phyloP scores from a whole-genome alignment of 2,113 vertebrate genomes.

The Chloropsis hardwickii region DNA sequence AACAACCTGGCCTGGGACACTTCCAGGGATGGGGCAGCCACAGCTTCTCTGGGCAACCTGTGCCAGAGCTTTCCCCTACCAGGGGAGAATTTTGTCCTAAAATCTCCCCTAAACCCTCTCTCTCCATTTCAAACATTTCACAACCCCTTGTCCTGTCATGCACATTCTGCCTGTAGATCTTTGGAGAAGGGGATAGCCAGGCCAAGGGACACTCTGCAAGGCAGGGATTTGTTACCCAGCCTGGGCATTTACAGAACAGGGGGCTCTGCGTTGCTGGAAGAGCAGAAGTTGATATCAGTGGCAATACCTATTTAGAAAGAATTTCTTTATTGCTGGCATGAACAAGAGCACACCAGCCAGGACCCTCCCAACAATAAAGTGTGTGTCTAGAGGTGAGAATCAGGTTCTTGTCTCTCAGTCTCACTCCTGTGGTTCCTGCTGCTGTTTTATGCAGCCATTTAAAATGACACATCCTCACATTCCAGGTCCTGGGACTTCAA shows the following conservation, averaged over 20 bases:
- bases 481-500: too few relatives aligned
- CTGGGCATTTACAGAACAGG: neutral
- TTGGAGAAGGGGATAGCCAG: neutral
- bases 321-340: neutral
- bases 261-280: rapidly evolving
- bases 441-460: neutral
- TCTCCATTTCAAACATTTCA: neutral
- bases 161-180: neutral
- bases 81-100: neutral
- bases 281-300: neutral
- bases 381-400: neutral
- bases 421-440: neutral
- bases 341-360: neutral
- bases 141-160: neutral
- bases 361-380: neutral
- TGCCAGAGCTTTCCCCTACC: neutral
- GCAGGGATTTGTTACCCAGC: neutral
- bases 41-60: neutral
- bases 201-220: neutral
- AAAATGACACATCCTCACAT: neutral
- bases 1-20: neutral
- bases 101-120: neutral
- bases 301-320: neutral
- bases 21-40: neutral
- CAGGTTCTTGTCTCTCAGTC: neutral